These are phyloP conservation scores for Caenorhabditis wallacei DNA, from an alignment of 2,888 invertebrate species.

Conservation along the genomic window DNA sequence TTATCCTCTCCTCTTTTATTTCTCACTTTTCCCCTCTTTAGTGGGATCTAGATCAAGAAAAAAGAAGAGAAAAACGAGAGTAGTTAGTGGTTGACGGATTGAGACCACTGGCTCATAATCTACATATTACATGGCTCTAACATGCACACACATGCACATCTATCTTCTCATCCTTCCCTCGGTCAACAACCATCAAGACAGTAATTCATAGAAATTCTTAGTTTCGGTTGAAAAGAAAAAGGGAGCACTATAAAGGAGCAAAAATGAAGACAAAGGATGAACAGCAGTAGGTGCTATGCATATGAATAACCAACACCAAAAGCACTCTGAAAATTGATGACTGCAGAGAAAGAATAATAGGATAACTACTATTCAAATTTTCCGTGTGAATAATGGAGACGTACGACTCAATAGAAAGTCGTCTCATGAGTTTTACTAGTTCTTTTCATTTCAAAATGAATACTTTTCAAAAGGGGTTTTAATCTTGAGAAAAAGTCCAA, in stretches of 20 bases:
- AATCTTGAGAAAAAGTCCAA: background rate
- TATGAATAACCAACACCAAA: slow-evolving; percentile 28
- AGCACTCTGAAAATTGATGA: slow-evolving; percentile 35
- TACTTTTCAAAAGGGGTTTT: background rate
- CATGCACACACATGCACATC: slow-evolving; percentile 34
- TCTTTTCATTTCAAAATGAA: background rate
- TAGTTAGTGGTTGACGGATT: slow-evolving; percentile 53
- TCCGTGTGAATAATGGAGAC: background rate
- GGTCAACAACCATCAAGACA: background rate
- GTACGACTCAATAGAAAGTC: background rate
- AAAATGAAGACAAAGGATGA: slow-evolving; percentile 22
- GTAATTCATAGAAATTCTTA: background rate
- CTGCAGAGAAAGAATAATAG: slow-evolving; percentile 12
- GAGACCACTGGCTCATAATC: slow-evolving; percentile 56
- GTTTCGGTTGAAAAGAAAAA: background rate
- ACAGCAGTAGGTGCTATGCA: slow-evolving; percentile 29
- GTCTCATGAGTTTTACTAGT: background rate
- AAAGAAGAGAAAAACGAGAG: slow-evolving; percentile 29
- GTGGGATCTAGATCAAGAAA: slow-evolving; percentile 39
- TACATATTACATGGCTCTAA: slow-evolving; percentile 61
- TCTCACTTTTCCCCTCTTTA: slow-evolving; percentile 29
- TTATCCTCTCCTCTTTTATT: slow-evolving; percentile 59
- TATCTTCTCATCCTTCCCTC: slow-evolving; percentile 14
- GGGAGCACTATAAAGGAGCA: slow-evolving; percentile 8
- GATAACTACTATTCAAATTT: slow-evolving; percentile 36